Evolutionary conservation across 2,113 vertebrate genomes (phyloP), one percentile per base, ranked within the genome.

Genomic region (Hyperoodon ampullatus): DNA sequence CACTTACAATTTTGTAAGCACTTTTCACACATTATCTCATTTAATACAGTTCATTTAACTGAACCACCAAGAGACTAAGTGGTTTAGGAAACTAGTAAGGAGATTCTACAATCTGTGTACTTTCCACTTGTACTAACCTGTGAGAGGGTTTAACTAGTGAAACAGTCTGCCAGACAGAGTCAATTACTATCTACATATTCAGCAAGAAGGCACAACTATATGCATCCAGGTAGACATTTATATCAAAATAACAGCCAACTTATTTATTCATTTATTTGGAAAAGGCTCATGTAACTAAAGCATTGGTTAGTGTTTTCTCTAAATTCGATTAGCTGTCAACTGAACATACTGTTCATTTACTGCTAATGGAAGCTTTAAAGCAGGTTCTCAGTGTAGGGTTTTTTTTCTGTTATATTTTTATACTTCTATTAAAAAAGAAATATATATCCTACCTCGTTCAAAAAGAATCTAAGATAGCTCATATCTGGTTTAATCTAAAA

Each of bases 401-500:
- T 47, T 90, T 95, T 84, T 72, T n/a, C 61, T 30, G 19, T 87
- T 91, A 42, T 55, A 66, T 89, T 95, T 96, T 93, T 89, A 94
- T 92, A 50, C 18, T 58, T 50, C 26, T 82, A 90, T 94, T 84
- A 42, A 68, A 88, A 95, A 66, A 96, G 55, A 96, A 93, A 80
- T 96, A 96, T 35, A 83, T 65, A 63, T 19, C 5, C 18, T 88
- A 82, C 55, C 60, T 85, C 35, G 3, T 94, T 95, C 60, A 94
- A 93, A 94, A 95, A 90, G 81, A 96, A 93, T 91, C 75, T 77
- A 81, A 94, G 75, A 89, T 88, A 93, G 68, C 91, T 96, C 24
- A 53, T 86, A 86, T 90, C 88, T 95, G n/a, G 70, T 85, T 72
- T 94, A 94, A 96, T 96, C 84, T 95, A 97, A 97, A 97, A 96